Evolutionary conservation across 2,113 vertebrate species (phyloP).

Genomic region (Sylvia atricapilla): DNA sequence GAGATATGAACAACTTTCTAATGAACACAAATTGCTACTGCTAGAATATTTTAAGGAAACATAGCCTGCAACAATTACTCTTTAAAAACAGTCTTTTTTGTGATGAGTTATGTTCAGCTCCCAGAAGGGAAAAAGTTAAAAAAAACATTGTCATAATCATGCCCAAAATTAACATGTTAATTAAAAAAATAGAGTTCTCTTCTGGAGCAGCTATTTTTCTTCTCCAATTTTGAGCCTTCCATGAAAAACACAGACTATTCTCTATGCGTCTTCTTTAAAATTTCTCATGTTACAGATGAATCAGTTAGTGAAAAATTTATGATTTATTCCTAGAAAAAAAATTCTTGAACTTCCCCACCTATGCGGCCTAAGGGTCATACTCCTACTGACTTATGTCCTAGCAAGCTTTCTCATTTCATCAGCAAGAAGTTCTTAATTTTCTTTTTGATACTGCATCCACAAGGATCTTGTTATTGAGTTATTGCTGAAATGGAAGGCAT

Average conservation of each 20-base stretch:
- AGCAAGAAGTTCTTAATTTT: neutral
- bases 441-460: neutral
- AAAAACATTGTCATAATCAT: neutral
- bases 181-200: neutral
- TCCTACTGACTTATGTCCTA: neutral
- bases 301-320: constrained; percentile 43
- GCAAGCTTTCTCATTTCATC: neutral
- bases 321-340: constrained; percentile 17
- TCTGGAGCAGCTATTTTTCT: neutral
- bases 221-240: neutral
- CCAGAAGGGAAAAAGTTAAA: neutral
- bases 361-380: neutral
- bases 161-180: neutral
- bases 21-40: neutral
- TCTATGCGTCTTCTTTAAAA: constrained; percentile 18
- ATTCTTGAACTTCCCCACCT: constrained; percentile 5
- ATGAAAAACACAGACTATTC: neutral
- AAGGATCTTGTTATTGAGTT: neutral
- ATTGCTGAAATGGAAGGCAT: neutral
- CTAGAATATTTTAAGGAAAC: neutral
- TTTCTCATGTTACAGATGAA: constrained; percentile 30
- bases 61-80: neutral
- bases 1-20: neutral
- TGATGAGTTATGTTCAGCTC: neutral
- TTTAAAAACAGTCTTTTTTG: neutral